Evolutionary conservation across 2,113 vertebrate genomes (phyloP).

Genomic region (Rhinichthys klamathensis): DNA sequence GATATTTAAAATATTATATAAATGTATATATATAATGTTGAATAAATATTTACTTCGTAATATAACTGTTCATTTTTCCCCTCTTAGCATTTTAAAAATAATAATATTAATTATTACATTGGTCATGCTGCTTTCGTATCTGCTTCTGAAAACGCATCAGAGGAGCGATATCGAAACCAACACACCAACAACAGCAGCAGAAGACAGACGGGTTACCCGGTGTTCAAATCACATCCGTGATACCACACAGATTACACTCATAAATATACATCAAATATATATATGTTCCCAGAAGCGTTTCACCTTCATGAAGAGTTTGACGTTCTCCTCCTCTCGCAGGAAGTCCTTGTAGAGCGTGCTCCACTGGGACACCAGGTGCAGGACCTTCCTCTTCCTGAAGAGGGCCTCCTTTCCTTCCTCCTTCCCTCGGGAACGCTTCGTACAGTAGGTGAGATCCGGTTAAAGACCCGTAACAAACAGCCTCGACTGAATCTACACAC

Average conservation of each 20-base stretch:
- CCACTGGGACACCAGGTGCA: constrained; percentile 96
- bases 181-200: background rate
- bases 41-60: background rate
- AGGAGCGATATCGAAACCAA: background rate
- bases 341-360: constrained; percentile 94
- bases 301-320: constrained; percentile 97
- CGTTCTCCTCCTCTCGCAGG: constrained; percentile 92
- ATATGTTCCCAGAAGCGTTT: background rate
- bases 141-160: background rate
- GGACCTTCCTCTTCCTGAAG: constrained; percentile 92
- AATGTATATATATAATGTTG: too few species aligned
- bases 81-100: background rate
- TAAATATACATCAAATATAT: background rate
- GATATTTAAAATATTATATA: too few species aligned
- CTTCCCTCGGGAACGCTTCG: constrained; percentile 86
- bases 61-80: background rate
- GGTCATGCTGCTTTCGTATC: background rate
- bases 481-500: too few species aligned
- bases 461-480: constrained; percentile 72
- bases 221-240: background rate
- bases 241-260: background rate
- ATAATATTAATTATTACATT: background rate
- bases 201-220: background rate
- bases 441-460: constrained; percentile 89
- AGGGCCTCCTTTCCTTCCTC: constrained; percentile 89